Percentiles rank a stretch among this genome's conserved stretches.
Conservation (phyloP, 2,888 invertebrate species). For the Brachynemurus nebulosus region DNA sequence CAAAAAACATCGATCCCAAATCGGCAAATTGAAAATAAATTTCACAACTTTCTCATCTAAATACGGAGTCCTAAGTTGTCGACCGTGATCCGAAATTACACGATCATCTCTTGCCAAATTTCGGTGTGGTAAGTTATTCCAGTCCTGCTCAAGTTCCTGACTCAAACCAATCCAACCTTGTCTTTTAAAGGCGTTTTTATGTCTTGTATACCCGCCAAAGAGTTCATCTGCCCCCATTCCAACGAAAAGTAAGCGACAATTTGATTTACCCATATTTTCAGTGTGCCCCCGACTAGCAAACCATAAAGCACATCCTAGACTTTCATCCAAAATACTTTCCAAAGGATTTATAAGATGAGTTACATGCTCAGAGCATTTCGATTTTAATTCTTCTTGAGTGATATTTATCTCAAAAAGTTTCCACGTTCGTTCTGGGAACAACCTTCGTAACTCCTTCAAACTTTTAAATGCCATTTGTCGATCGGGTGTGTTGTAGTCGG, state of each 20-base stretch:
- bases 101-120: conserved; percentile 94
- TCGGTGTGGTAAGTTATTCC: conserved; percentile 71
- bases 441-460: conserved; percentile 45
- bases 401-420: conserved; percentile 73
- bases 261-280: conserved; percentile 25
- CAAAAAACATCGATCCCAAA: conserved; percentile 53
- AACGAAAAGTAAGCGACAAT: conserved; percentile 54
- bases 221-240: conserved; percentile 98
- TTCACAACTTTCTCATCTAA: conserved; percentile 56
- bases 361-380: conserved; percentile 42
- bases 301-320: conserved; percentile 92
- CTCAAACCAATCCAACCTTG: conserved; percentile 38
- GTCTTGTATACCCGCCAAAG: conserved; percentile 86
- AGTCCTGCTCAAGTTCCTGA: conserved; percentile 50
- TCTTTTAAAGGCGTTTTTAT: conserved; percentile 56
- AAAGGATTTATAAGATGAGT: conserved; percentile 73
- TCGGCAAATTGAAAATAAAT: conserved; percentile 46
- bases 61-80: conserved; percentile 69
- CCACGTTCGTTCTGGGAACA: conserved; percentile 68
- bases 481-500: conserved; percentile 63
- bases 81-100: conserved; percentile 78
- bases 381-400: conserved; percentile 45
- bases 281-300: conserved; percentile 70
- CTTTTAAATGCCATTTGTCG: conserved; percentile 63
- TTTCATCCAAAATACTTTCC: conserved; percentile 85